Evolutionary conservation across 2,888 invertebrate species (phyloP), one percentile per base, ranked within the genome.

Genomic region (Euproctis similis): DNA sequence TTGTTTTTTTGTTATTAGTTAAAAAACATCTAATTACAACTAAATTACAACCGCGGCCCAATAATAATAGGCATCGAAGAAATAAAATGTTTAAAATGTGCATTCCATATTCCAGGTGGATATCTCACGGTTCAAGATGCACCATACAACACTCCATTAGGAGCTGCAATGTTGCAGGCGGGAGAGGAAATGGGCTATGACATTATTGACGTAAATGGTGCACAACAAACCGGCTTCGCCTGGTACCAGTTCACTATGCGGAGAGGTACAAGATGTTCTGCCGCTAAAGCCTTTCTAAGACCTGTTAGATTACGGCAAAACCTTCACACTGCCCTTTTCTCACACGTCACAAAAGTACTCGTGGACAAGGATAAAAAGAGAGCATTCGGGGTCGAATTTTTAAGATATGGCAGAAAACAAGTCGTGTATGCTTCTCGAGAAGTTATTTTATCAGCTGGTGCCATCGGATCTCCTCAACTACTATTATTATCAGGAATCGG

Each of bases 171-270:
- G 52, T 72, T 96, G 1, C 92, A 95, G 81, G 95, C 95, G 0
- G 95, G 92, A n/a, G 90, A 94, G 64, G 95, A 96, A 70, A 92
- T 95, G 92, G 95, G 95, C 12, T 96, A 95, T 72, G 93, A 94
- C 31, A 89, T 94, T 30, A 66, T 91, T 1, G 96, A 96, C 69
- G 87, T 94, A 1, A 96, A 96, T 60, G 95, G 95, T 0, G 92
- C 87, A 0, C 88, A 92, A 51, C 96, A 96, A 66, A 94, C 95
- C 0, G 96, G 95, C 4, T 95, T 92, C 59, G 90, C 91, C 1
- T 90, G 95, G 59, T 95, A 90, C 54, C 96, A 96, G 71, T 94
- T 89, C 61, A 96, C 95, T n/a, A 94, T 95, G 88, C 80, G 95
- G 31, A 84, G 95, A 31, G 95, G 92, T 0, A 88, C 93, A 0